Evolutionary conservation across 2,888 invertebrate genomes (phyloP).

Genomic region (Andrena trimmerana): DNA sequence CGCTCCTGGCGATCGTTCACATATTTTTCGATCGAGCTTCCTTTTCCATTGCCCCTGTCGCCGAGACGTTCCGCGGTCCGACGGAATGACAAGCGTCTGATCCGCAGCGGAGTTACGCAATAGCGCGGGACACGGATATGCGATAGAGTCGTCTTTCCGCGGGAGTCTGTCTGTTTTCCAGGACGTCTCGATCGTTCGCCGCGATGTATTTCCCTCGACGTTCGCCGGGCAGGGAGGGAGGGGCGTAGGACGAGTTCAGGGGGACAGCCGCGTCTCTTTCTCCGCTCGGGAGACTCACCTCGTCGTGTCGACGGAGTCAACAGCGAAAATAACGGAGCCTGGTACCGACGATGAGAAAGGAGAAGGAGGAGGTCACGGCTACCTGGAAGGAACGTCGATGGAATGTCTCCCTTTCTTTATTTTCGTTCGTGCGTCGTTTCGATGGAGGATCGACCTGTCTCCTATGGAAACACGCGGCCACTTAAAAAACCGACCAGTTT

Average conservation of each 20-base stretch:
- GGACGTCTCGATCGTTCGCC: neutral
- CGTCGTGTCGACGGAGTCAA: constrained; percentile 46
- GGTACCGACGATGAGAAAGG: constrained; percentile 40
- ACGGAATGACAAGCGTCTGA: too few species aligned
- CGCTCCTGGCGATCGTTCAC: neutral
- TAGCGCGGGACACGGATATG: too few species aligned
- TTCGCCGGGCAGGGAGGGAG: neutral
- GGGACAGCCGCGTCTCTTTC: constrained; percentile 13
- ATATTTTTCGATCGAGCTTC: neutral
- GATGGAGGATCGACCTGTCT: neutral
- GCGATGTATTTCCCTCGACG: neutral
- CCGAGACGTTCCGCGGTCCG: neutral
- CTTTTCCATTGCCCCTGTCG: neutral
- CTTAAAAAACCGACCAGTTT: neutral
- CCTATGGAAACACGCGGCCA: neutral
- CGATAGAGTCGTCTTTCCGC: neutral
- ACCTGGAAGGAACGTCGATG: constrained; percentile 43
- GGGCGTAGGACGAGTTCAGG: neutral
- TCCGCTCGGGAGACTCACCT: constrained; percentile 20
- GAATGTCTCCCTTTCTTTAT: constrained; percentile 42
- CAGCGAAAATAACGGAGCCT: constrained; percentile 53
- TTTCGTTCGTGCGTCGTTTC: constrained; percentile 23
- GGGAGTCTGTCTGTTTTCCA: neutral
- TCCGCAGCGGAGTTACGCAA: too few species aligned
- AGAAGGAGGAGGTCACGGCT: constrained; percentile 52